A percentile compares a stretch with the other conserved stretches of the same genome.
Conservation (phyloP, 1,140 invertebrate genomes). For the Drosophila fuyamai region DNA sequence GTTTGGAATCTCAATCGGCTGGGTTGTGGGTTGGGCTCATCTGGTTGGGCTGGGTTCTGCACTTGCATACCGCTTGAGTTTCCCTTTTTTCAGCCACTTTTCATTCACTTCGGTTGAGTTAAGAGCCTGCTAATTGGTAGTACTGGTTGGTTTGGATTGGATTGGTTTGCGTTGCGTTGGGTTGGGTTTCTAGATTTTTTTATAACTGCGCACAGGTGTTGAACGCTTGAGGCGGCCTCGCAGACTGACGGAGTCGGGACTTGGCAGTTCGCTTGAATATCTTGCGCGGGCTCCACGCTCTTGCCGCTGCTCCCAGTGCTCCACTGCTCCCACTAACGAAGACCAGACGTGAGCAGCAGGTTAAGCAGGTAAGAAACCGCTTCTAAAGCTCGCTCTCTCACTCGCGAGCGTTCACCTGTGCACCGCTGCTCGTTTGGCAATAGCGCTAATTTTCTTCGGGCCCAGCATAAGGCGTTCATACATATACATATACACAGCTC, state of each 20-base stretch:
- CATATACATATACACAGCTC: not conserved
- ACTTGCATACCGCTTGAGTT: slow-evolving; percentile 39
- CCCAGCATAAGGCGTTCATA: slow-evolving; percentile 44
- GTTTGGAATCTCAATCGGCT: slow-evolving; percentile 40
- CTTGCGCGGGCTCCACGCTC: slow-evolving; percentile 27
- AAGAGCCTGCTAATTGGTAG: slow-evolving; percentile 16
- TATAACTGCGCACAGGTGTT: slow-evolving; percentile 18
- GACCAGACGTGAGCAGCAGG: slow-evolving; percentile 65
- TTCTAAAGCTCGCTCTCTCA: slow-evolving; percentile 48
- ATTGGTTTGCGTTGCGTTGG: not conserved
- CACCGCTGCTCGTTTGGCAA: slow-evolving; percentile 45
- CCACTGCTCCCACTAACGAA: slow-evolving; percentile 10
- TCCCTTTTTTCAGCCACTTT: slow-evolving; percentile 37
- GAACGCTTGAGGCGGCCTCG: slow-evolving; percentile 58
- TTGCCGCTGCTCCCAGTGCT: not conserved
- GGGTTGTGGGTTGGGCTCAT: slow-evolving; percentile 33
- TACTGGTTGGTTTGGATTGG: slow-evolving; percentile 8
- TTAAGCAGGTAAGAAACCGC: slow-evolving; percentile 56
- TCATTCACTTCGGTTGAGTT: slow-evolving; percentile 34
- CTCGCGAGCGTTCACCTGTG: slow-evolving; percentile 65
- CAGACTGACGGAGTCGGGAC: slow-evolving; percentile 55
- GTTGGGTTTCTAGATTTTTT: not conserved
- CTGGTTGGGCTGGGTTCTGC: slow-evolving; percentile 19
- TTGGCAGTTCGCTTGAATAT: slow-evolving; percentile 31
- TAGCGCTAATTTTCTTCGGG: slow-evolving; percentile 41